phyloP scores from a whole-genome alignment of 2,888 invertebrate species.

The Scelioninae gen. 2 region DNA sequence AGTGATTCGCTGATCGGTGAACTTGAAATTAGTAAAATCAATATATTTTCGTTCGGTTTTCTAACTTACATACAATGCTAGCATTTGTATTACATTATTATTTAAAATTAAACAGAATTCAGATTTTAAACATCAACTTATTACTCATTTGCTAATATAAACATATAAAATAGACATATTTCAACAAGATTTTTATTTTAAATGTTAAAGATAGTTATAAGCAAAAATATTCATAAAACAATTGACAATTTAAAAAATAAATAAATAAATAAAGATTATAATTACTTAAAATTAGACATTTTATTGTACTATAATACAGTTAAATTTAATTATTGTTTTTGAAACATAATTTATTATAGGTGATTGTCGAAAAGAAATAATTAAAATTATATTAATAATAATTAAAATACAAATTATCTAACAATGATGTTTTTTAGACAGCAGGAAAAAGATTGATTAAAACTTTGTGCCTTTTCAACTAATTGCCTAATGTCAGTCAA shows the following conservation, averaged over 20 bases:
- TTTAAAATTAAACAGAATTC: too few relatives aligned
- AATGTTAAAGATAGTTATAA: too few relatives aligned
- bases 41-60: constrained; percentile 24
- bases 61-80: not conserved
- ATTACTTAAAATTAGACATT: not conserved
- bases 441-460: not conserved
- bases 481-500: constrained; percentile 79
- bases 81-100: too few relatives aligned
- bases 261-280: not conserved
- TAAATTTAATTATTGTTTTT: not conserved
- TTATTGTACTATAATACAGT: constrained; percentile 13
- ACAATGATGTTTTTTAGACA: constrained; percentile 6
- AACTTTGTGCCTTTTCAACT: not conserved
- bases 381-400: too few relatives aligned
- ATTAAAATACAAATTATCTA: not conserved
- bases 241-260: too few relatives aligned
- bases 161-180: too few relatives aligned
- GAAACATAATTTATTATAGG: not conserved
- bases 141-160: too few relatives aligned
- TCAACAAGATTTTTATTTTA: too few relatives aligned
- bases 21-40: constrained; percentile 50
- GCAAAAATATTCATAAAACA: too few relatives aligned
- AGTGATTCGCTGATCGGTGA: constrained; percentile 51
- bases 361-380: too few relatives aligned
- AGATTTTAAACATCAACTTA: too few relatives aligned